Base-by-base conservation (phyloP, 2,113 vertebrate genomes). In the Silurus glanis region DNA sequence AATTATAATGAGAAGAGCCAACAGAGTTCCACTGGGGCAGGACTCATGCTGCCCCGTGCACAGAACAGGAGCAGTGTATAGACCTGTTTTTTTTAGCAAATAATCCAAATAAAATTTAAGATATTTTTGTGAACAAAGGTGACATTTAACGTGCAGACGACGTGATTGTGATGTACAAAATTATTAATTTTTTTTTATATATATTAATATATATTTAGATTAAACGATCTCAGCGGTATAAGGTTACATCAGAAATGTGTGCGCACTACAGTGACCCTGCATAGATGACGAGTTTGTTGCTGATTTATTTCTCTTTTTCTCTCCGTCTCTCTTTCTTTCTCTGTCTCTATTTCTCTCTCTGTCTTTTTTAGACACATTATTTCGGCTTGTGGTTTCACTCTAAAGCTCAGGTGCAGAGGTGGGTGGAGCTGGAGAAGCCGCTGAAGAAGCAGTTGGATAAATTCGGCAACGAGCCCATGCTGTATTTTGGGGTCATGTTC, bases 401-500 rank as follows among this genome's bases (percentile, higher is more conserved):
- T 89, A 99, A 99, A 94, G 95, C 90, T 90, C 97, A 97, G 87
- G 95, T 96, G 86, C 95, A 95, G 75, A 96, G 98, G 93, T 99
- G 98, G 98, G 97, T 99, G 91, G 98, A 99, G 94, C 94, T 99
- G 90, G 97, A 99, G 94, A 99, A 99, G 72, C 96, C 98, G 55
- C 95, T 99, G 89, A 99, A 99, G 95, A 99, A 99, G 91, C 98
- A 99, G 94, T 94, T 99, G 94, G 98, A 99, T 94, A 99, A 99
- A 92, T 98, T 98, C 84, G 97, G 97, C 92, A 97, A 96, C 16
- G 97, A 99, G 93, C 96, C 96, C 19, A 93, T 98, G 92, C 97
- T 99, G 76, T 98, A 97, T 94, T 99, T 99, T 4, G 97, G 97
- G 74, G 98, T 99, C 37, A 98, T 99, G 98, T 99, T 98, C 94